These are phyloP conservation scores for Drosophila kikkawai DNA, from an alignment of 1,140 invertebrate genomes.

Conservation along the genomic window DNA sequence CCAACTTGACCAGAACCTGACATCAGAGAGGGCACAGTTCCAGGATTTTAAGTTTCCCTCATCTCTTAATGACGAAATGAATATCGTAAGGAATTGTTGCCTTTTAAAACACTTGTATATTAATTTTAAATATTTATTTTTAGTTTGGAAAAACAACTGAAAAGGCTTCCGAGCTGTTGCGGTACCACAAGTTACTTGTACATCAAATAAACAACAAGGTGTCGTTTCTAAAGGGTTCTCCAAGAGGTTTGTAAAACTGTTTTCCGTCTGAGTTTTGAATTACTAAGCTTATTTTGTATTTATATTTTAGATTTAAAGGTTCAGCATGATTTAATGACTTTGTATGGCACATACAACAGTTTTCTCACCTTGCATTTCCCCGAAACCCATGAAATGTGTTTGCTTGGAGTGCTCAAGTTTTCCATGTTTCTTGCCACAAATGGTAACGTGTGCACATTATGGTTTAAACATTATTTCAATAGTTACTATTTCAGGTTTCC, in stretches of 20 bases:
- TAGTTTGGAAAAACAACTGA: background rate
- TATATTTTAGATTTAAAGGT: constrained; percentile 12
- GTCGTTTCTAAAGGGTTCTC: background rate
- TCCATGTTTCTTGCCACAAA: constrained; percentile 43
- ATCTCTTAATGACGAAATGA: background rate
- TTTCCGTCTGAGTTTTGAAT: background rate
- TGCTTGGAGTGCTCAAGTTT: constrained; percentile 45
- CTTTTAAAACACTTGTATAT: background rate
- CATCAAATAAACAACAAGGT: constrained; percentile 6
- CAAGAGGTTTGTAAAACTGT: background rate
- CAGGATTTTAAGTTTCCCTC: constrained; percentile 5
- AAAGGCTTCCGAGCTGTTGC: background rate
- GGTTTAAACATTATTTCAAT: background rate
- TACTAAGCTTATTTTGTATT: background rate
- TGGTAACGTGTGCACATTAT: constrained; percentile 15
- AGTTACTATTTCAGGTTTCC: constrained; percentile 32
- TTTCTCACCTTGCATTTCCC: constrained; percentile 47
- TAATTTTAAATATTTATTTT: background rate
- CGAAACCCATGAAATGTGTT: constrained; percentile 20
- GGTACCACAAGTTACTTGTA: constrained; percentile 9
- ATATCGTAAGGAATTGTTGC: background rate
- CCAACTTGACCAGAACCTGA: background rate
- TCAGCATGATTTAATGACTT: constrained; percentile 25
- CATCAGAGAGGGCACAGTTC: background rate
- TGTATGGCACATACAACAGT: constrained; percentile 56